Conservation (phyloP, 2,113 vertebrate species). For the Mesitornis unicolor region DNA sequence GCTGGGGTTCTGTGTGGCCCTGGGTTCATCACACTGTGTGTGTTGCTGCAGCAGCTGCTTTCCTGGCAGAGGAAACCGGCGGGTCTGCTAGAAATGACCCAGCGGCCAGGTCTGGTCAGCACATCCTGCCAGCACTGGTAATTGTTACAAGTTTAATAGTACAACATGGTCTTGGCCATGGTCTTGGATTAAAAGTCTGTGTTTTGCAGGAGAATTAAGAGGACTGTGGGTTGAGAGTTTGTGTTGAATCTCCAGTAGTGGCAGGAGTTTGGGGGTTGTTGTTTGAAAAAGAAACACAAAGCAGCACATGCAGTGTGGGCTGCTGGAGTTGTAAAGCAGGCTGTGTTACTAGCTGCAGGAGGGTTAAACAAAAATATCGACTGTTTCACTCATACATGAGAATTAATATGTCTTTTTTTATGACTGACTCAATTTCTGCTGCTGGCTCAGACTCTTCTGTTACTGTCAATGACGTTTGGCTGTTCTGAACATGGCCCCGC, state of each 20-base stretch:
- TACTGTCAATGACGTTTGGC: background rate
- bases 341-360: background rate
- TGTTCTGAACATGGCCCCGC: rapidly evolving
- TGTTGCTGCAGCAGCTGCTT: background rate
- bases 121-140: background rate
- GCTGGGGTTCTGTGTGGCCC: background rate
- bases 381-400: background rate
- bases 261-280: background rate
- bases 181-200: background rate
- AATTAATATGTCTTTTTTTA: background rate
- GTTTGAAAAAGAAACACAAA: background rate
- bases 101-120: background rate
- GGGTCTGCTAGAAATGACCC: background rate
- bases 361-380: background rate
- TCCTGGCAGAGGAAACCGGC: background rate
- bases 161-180: background rate
- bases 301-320: background rate
- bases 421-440: background rate
- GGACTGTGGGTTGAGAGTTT: background rate
- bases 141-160: background rate
- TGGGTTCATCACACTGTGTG: background rate
- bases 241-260: background rate
- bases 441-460: background rate
- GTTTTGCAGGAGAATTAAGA: background rate
- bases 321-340: background rate